A percentile compares a stretch with the other conserved stretches of the same genome.
Evolutionary conservation across 1,140 invertebrate genomes (phyloP).

Genomic region (Lerema accius): DNA sequence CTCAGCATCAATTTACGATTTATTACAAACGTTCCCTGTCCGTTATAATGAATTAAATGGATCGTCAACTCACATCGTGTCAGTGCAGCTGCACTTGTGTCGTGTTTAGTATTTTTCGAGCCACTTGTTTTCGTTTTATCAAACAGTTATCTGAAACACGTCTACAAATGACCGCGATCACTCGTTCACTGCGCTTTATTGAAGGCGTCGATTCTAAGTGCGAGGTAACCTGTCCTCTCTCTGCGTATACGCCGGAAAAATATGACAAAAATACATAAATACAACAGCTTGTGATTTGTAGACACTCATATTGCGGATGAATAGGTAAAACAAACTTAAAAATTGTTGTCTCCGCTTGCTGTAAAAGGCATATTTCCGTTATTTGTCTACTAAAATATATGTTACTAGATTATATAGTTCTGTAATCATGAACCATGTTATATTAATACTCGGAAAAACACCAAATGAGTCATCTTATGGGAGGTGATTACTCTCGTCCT

Average conservation of each 20-base stretch:
- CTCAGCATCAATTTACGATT: not conserved
- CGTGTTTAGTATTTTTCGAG: not conserved
- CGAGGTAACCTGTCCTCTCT: conserved; percentile 17
- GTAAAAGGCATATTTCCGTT: too few species aligned
- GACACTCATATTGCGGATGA: not conserved
- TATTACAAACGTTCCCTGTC: conserved; percentile 1
- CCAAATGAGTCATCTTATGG: too few species aligned
- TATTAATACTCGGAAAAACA: too few species aligned
- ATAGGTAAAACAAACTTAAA: too few species aligned
- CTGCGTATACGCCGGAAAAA: conserved; percentile 29
- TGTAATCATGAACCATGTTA: too few species aligned
- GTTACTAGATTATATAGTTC: too few species aligned
- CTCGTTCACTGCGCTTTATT: conserved; percentile 33
- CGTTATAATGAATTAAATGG: conserved; percentile 11
- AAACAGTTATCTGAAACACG: conserved; percentile 31
- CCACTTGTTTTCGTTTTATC: not conserved
- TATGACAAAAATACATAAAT: conserved; percentile 12
- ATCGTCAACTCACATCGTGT: conserved; percentile 20
- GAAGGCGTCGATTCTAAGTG: too few species aligned
- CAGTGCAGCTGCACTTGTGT: conserved; percentile 7
- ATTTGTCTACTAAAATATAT: too few species aligned
- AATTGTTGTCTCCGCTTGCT: too few species aligned
- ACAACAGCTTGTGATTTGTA: conserved; percentile 2
- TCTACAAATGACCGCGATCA: conserved; percentile 30
- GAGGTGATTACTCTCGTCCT: too few species aligned